Evolutionary conservation across 2,888 invertebrate species (phyloP).

Genomic region (Lithophane socia): DNA sequence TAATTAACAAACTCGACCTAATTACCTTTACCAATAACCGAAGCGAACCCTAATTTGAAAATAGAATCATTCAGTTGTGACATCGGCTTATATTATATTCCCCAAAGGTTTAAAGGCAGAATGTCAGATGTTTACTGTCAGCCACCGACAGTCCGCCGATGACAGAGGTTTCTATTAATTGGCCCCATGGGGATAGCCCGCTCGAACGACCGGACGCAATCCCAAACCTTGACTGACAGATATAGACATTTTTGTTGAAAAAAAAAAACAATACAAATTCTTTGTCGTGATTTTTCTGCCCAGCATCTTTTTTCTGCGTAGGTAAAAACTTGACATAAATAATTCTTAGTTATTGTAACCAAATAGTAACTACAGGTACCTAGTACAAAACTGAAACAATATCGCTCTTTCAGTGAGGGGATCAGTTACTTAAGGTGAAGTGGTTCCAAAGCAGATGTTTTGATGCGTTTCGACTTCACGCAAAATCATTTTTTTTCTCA

Average conservation of each 20-base stretch:
- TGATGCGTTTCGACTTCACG: too few species aligned
- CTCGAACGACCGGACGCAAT: constrained; percentile 3
- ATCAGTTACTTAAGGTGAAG: too few species aligned
- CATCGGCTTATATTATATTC: constrained; percentile 14
- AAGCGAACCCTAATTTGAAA: background rate
- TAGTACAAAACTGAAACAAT: background rate
- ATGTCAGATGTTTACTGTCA: constrained; percentile 48
- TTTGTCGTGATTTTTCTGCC: background rate
- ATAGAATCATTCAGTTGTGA: constrained; percentile 27
- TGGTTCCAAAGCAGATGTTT: too few species aligned
- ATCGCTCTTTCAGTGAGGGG: background rate
- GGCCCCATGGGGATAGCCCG: constrained; percentile 43
- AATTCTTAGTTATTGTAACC: background rate
- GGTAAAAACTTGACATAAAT: background rate
- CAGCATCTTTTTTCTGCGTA: background rate
- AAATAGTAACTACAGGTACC: too few species aligned
- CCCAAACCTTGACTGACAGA: constrained; percentile 18
- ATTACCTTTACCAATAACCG: background rate
- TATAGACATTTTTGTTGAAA: constrained; percentile 2
- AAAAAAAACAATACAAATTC: background rate
- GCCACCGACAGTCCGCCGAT: constrained; percentile 22
- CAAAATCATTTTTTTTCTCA: too few species aligned
- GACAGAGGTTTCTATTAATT: constrained; percentile 53
- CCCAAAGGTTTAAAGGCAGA: constrained; percentile 10
- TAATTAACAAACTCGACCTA: constrained; percentile 6